Evolutionary conservation across 2,113 vertebrate genomes (phyloP).

Genomic region (Manacus vitellinus): DNA sequence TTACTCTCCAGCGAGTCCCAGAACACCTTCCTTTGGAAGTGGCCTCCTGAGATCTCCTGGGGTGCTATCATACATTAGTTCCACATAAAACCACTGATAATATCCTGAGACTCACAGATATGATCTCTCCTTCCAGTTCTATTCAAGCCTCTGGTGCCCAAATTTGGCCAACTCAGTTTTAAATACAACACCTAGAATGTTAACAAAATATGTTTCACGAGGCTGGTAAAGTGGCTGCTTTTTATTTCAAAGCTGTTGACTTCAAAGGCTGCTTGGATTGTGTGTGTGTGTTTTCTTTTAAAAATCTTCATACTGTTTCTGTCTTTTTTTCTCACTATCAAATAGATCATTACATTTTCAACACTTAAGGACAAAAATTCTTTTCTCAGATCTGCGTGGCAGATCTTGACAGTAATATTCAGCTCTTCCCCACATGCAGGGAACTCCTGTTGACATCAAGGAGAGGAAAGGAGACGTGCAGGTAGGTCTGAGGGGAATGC

Average conservation of each 20-base stretch:
- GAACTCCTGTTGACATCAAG: conserved; percentile 65
- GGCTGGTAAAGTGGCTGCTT: conserved; percentile 64
- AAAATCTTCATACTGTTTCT: conserved; percentile 71
- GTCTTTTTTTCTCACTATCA: conserved; percentile 68
- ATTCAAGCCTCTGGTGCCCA: not conserved
- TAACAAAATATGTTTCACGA: conserved; percentile 48
- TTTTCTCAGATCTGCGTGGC: conserved; percentile 54
- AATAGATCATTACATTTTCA: conserved; percentile 74
- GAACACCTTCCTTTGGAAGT: not conserved
- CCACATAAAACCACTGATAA: not conserved
- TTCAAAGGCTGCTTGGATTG: conserved; percentile 62
- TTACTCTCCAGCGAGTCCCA: not conserved
- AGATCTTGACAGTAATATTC: conserved; percentile 68
- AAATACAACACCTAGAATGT: conserved; percentile 55
- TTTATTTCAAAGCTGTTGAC: conserved; percentile 63
- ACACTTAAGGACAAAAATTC: conserved; percentile 69
- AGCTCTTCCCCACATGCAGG: conserved; percentile 61
- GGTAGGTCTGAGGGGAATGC: not conserved
- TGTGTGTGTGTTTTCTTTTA: conserved; percentile 61
- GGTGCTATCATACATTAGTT: not conserved
- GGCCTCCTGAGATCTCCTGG: not conserved
- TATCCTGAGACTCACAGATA: not conserved
- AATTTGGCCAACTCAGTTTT: conserved; percentile 27
- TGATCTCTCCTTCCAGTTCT: not conserved
- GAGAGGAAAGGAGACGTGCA: not conserved